Percentiles rank a stretch among this genome's conserved stretches.
phyloP scores from a whole-genome alignment of 2,797 vertebrate genomes.

The Podarcis lilfordi region DNA sequence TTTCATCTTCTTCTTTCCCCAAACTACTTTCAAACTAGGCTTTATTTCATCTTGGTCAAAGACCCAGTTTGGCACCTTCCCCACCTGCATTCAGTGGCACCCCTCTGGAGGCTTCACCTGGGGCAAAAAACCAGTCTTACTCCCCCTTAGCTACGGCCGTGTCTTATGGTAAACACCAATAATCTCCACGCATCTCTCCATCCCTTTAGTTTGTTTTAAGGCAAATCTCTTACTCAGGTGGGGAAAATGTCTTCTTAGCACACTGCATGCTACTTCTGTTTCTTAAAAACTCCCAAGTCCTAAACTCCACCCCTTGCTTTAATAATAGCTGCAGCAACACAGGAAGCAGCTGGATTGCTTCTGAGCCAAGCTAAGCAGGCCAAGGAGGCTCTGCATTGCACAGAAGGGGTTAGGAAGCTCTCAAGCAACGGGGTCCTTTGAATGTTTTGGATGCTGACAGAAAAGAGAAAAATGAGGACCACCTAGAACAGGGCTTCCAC shows the following conservation, averaged over 20 bases:
- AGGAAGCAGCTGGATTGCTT: neutral
- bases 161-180: neutral
- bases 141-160: no score
- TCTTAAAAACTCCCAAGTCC: neutral
- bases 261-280: neutral
- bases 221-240: neutral
- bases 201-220: neutral
- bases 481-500: neutral
- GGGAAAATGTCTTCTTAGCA: neutral
- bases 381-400: neutral
- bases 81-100: no score
- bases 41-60: no score
- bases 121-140: no score
- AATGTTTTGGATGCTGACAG: neutral
- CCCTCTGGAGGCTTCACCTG: no score
- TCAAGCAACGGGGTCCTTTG: neutral
- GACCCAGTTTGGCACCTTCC: no score
- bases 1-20: neutral
- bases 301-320: neutral
- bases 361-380: neutral
- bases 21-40: neutral
- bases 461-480: neutral
- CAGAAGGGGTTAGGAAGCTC: neutral
- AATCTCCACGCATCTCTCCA: no score
- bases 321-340: neutral